Percentiles rank a stretch among this genome's conserved stretches.
Evolutionary conservation across 1,140 invertebrate genomes (phyloP).

Genomic region (Apis florea): DNA sequence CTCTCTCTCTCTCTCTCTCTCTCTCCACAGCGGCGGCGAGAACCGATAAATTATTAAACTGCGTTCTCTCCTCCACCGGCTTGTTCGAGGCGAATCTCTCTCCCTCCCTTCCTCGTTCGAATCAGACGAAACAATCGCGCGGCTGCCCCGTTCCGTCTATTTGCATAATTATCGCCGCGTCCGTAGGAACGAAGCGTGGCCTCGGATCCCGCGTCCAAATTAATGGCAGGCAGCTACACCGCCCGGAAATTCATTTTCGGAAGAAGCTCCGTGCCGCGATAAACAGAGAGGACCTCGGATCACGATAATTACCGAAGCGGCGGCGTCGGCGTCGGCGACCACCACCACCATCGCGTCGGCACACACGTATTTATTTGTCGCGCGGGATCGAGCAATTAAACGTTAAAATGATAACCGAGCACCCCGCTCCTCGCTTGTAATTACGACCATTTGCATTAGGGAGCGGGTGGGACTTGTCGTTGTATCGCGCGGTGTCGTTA

Average conservation of each 20-base stretch:
- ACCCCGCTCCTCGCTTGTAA: slow-evolving; percentile 25
- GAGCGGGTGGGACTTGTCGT: slow-evolving; percentile 8
- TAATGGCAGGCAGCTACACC: slow-evolving; percentile 16
- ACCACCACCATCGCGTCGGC: neutral
- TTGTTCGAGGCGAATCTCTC: neutral
- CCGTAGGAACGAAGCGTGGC: neutral
- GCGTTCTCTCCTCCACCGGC: neutral
- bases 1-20: too few species aligned
- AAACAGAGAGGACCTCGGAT: slow-evolving; percentile 31
- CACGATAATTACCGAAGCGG: slow-evolving; percentile 37
- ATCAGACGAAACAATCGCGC: slow-evolving; percentile 24
- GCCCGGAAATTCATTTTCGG: slow-evolving; percentile 46
- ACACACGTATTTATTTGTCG: slow-evolving; percentile 39
- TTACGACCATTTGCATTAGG: slow-evolving; percentile 34
- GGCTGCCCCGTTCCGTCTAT: neutral
- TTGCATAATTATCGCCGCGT: slow-evolving; percentile 40
- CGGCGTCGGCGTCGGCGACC: too few species aligned
- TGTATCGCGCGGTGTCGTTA: slow-evolving; percentile 15
- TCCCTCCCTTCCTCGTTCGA: neutral
- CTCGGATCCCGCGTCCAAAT: slow-evolving; percentile 11
- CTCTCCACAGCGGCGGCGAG: neutral
- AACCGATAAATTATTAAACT: slow-evolving; percentile 13
- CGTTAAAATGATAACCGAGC: slow-evolving; percentile 31
- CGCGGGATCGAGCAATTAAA: slow-evolving; percentile 32
- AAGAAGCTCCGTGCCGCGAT: slow-evolving; percentile 34